phyloP scores from a whole-genome alignment of 2,797 vertebrate species.

The Xenentodon cancila region DNA sequence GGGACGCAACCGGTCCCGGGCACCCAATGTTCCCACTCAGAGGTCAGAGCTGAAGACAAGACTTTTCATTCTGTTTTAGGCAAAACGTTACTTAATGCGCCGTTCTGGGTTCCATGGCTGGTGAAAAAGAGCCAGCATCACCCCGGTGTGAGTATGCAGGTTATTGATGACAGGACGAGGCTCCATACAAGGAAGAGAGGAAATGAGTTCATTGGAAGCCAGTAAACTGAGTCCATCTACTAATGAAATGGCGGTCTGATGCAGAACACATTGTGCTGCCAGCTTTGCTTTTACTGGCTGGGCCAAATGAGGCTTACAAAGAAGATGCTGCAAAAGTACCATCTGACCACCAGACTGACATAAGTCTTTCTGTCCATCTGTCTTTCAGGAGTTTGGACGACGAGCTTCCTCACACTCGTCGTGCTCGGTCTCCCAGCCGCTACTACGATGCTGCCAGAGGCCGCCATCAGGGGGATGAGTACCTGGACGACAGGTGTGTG shows the following conservation, averaged over 20 bases:
- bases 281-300: slow-evolving; percentile 63
- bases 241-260: slow-evolving; percentile 70
- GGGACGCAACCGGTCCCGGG: slow-evolving; percentile 91
- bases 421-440: slow-evolving; percentile 94
- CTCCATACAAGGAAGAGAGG: slow-evolving; percentile 5
- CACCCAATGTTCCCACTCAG: slow-evolving; percentile 94
- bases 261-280: slow-evolving; percentile 65
- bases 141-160: background rate
- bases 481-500: slow-evolving; percentile 94
- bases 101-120: background rate
- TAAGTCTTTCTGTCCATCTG: slow-evolving; percentile 6
- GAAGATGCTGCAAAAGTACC: slow-evolving; percentile 32
- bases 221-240: slow-evolving; percentile 61
- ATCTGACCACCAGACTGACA: slow-evolving; percentile 35
- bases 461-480: slow-evolving; percentile 81
- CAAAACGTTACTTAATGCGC: background rate
- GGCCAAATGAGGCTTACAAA: slow-evolving; percentile 47
- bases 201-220: slow-evolving; percentile 43
- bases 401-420: slow-evolving; percentile 92
- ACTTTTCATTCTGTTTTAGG: background rate
- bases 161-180: slow-evolving; percentile 24
- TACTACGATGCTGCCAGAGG: slow-evolving; percentile 89
- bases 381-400: slow-evolving; percentile 94
- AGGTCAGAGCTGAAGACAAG: slow-evolving; percentile 80
- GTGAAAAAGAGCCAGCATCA: background rate